A percentile compares a stretch with the other conserved stretches of the same genome.
phyloP scores from a whole-genome alignment of 2,113 vertebrate genomes.

The Sinocyclocheilus anophthalmus region DNA sequence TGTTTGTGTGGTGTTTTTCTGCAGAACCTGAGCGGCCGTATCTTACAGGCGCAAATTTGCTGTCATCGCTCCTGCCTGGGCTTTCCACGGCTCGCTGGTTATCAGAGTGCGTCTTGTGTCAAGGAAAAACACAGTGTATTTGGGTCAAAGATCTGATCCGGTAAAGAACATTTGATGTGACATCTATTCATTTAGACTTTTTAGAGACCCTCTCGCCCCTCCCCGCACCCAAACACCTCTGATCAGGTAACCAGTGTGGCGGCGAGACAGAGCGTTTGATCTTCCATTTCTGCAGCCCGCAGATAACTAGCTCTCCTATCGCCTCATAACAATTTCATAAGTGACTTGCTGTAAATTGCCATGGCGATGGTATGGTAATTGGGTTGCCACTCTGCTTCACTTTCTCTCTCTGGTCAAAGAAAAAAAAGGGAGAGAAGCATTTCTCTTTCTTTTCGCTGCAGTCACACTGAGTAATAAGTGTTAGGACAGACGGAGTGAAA shows the following conservation, averaged over 20 bases:
- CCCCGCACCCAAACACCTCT: constrained; percentile 27
- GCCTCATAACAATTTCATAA: constrained; percentile 63
- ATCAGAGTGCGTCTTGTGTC: constrained; percentile 60
- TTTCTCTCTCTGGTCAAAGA: constrained; percentile 28
- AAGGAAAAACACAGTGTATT: constrained; percentile 48
- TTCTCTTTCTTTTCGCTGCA: constrained; percentile 41
- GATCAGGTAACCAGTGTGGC: constrained; percentile 48
- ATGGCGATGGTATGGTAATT: constrained; percentile 52
- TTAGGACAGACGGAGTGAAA: constrained; percentile 47
- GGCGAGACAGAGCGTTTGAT: constrained; percentile 55
- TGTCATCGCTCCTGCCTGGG: constrained; percentile 45
- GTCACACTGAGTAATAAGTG: constrained; percentile 53
- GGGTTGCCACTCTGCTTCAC: constrained; percentile 45
- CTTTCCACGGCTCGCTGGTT: constrained; percentile 53
- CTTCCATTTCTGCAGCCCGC: constrained; percentile 29
- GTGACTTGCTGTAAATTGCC: constrained; percentile 61
- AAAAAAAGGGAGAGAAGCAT: constrained; percentile 33
- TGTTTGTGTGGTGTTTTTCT: neutral
- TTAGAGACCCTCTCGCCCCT: constrained; percentile 26
- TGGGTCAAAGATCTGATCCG: constrained; percentile 48
- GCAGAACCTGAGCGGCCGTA: constrained; percentile 18
- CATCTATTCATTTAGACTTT: constrained; percentile 57
- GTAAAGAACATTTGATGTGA: constrained; percentile 61
- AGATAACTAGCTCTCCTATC: constrained; percentile 55
- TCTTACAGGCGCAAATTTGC: constrained; percentile 38